A percentile compares a stretch with the other conserved stretches of the same genome.
These are phyloP conservation scores for Caenorhabditis briggsae DNA, from an alignment of 1,140 invertebrate species.

Conservation along the genomic window DNA sequence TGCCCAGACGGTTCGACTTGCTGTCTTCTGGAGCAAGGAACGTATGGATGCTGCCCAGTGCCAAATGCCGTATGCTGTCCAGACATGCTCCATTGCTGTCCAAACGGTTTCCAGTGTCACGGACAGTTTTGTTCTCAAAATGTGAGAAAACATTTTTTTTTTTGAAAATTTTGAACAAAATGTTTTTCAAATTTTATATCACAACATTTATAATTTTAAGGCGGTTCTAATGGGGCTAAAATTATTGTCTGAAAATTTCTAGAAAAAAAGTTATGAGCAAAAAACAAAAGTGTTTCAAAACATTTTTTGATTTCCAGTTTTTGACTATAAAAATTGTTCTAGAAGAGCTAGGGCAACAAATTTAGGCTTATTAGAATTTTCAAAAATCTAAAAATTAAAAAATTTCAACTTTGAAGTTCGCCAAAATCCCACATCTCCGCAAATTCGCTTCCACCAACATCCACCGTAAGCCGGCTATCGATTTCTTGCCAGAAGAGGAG, in stretches of 20 bases:
- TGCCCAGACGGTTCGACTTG: slow-evolving; percentile 79
- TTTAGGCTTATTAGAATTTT: neutral
- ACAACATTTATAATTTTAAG: too few species aligned
- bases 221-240: too few species aligned
- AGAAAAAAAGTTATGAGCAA: too few species aligned
- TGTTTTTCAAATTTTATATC: too few species aligned
- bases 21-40: slow-evolving; percentile 75
- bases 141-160: slow-evolving; percentile 20
- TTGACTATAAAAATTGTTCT: too few species aligned
- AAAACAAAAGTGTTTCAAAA: too few species aligned
- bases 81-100: slow-evolving; percentile 77
- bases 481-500: neutral
- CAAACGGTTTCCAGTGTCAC: slow-evolving; percentile 66
- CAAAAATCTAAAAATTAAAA: neutral
- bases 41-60: slow-evolving; percentile 79
- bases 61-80: slow-evolving; percentile 77
- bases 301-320: too few species aligned
- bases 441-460: slow-evolving; percentile 59
- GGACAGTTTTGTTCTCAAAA: slow-evolving; percentile 52
- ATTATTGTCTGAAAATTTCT: too few species aligned
- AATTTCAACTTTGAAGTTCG: neutral
- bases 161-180: neutral
- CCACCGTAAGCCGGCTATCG: slow-evolving; percentile 36
- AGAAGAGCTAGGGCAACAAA: too few species aligned
- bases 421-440: slow-evolving; percentile 27